A percentile compares a stretch with the other conserved stretches of the same genome.
Evolutionary conservation across 2,888 invertebrate genomes (phyloP).

Genomic region (Esperia sulphurella): DNA sequence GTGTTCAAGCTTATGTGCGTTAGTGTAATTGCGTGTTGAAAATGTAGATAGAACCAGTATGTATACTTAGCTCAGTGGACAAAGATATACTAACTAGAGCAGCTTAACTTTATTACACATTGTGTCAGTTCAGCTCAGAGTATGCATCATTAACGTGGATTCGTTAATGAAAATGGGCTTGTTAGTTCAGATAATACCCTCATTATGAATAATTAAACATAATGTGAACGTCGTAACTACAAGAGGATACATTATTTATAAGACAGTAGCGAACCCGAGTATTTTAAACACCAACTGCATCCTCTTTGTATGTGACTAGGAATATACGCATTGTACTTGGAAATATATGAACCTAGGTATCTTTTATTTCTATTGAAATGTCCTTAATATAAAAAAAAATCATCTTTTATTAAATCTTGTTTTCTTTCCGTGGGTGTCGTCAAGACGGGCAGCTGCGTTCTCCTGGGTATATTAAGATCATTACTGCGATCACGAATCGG

Average conservation of each 20-base stretch:
- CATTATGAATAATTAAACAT: slow-evolving; percentile 8
- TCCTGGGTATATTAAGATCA: too few relatives aligned
- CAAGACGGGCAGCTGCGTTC: too few relatives aligned
- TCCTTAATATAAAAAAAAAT: too few relatives aligned
- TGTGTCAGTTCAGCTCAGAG: slow-evolving; percentile 5
- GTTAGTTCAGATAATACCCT: slow-evolving; percentile 19
- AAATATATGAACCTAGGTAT: too few relatives aligned
- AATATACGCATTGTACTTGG: too few relatives aligned
- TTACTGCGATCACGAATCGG: too few relatives aligned
- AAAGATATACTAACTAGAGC: neutral
- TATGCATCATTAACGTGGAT: slow-evolving; percentile 30
- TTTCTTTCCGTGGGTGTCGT: too few relatives aligned
- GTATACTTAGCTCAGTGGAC: neutral
- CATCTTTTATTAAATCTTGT: too few relatives aligned
- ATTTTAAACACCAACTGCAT: neutral
- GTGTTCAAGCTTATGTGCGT: slow-evolving; percentile 17
- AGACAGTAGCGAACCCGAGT: neutral
- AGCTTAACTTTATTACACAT: too few relatives aligned
- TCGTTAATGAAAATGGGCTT: slow-evolving; percentile 26
- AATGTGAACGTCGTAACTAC: slow-evolving; percentile 1
- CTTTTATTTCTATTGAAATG: too few relatives aligned
- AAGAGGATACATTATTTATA: neutral
- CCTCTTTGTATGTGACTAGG: neutral
- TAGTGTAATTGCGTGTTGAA: slow-evolving; percentile 2
- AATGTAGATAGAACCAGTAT: neutral